Conservation (phyloP, 2,797 vertebrate species). For the Falco cherrug region DNA sequence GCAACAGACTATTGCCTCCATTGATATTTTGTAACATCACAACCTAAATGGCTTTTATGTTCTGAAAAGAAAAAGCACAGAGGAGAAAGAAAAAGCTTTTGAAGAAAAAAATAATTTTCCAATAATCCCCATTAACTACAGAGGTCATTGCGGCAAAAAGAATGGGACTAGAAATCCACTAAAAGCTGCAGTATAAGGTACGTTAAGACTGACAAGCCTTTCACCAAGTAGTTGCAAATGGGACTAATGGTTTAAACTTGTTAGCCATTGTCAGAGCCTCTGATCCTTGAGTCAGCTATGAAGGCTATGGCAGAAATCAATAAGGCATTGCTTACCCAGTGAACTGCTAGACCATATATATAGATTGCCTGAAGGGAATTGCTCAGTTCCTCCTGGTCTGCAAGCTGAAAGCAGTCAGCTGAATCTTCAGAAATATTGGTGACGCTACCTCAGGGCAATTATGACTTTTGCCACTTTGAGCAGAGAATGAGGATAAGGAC, state of each 20-base stretch:
- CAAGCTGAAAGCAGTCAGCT: conserved; percentile 69
- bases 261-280: conserved; percentile 80
- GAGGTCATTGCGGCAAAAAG: conserved; percentile 77
- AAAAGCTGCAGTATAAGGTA: conserved; percentile 74
- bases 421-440: conserved; percentile 65
- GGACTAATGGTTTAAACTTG: conserved; percentile 83
- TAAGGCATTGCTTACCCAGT: conserved; percentile 74
- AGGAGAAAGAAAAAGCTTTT: conserved; percentile 59
- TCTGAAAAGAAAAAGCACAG: conserved; percentile 58
- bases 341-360: conserved; percentile 76
- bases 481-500: background rate
- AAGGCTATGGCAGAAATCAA: conserved; percentile 78
- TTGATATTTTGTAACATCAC: conserved; percentile 76
- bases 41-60: conserved; percentile 75
- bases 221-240: conserved; percentile 79
- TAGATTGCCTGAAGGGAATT: conserved; percentile 74
- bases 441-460: conserved; percentile 25
- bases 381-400: conserved; percentile 62
- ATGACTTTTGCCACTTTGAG: conserved; percentile 59
- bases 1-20: conserved; percentile 48
- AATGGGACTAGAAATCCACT: conserved; percentile 77
- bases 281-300: conserved; percentile 78
- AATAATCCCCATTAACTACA: conserved; percentile 75
- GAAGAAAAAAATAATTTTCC: conserved; percentile 74
- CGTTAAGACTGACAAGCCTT: conserved; percentile 76